Evolutionary conservation across 2,888 invertebrate genomes (phyloP), one percentile per base, ranked within the genome.

Genomic region (Linyphia triangularis): DNA sequence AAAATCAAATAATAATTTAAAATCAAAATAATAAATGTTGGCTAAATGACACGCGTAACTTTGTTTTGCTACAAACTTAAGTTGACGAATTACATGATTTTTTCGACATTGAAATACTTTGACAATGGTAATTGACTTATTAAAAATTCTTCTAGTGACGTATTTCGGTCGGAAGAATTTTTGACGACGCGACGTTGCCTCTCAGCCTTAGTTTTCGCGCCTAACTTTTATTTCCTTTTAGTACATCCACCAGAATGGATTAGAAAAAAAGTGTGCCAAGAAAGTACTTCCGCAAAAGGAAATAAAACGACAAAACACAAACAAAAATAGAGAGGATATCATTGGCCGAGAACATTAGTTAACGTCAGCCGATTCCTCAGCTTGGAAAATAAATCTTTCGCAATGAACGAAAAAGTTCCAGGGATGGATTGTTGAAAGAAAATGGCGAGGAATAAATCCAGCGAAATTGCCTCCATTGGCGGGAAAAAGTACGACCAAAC

Each of bases 371-470:
- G 57, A 77, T 84, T 51, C 77, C 77, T 77, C 79, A 79, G 65
- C 79, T 51, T 51, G 73, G 59, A 70, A 43, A 78, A 85, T 85
- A 85, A 85, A 85, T 85, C 85, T 85, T 70, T 10, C 28, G 72
- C 63, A 40, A 63, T 63, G 67, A 51, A 43, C 26, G 51, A 67
- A 73, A n/a, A 51, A 73, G 28, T 59, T 51, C 72, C 43, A 51
- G 16, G 85, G 51, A 77, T 63, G 78, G 77, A 78, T 85, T 85
- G 78, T 51, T 78, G 78, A 75, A 77, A 77, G 78, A 78, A 85
- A 85, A 85, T 72, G 78, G 85, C 78, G 43, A 78, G 70, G 61
- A 70, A 85, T 85, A 85, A 85, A 85, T 85, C 85, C 85, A 40
- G 78, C 85, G 70, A 78, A 85, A 85, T 85, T 85, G 85, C 85